These are phyloP conservation scores for Microplitis mediator DNA, from an alignment of 1,140 invertebrate species.

Conservation along the genomic window DNA sequence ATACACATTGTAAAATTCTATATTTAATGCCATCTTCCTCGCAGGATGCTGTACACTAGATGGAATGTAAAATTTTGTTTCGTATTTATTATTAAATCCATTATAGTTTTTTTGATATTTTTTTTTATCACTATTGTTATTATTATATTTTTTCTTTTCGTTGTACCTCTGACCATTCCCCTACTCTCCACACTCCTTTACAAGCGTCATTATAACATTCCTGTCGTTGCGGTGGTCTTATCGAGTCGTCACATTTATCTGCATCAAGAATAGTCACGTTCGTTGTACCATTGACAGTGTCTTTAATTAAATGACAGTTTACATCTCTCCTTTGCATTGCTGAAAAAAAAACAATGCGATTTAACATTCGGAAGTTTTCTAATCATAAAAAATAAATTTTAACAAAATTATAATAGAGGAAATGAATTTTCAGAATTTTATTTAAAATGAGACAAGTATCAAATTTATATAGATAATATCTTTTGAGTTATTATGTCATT, in stretches of 20 bases:
- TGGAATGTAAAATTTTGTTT: conserved; percentile 5
- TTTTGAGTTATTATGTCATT: too few species aligned
- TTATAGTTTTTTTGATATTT: not conserved
- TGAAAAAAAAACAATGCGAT: conserved; percentile 41
- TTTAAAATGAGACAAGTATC: too few species aligned
- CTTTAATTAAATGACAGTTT: conserved; percentile 64
- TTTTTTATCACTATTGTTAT: not conserved
- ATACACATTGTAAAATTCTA: conserved; percentile 85
- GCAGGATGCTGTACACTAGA: conserved; percentile 80
- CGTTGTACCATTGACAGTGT: conserved; percentile 53
- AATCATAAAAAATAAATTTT: too few species aligned
- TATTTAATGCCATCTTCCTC: conserved; percentile 78
- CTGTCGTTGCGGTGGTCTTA: conserved; percentile 72
- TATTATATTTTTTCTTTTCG: not conserved
- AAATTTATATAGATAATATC: too few species aligned
- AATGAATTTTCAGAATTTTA: too few species aligned
- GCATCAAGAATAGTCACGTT: conserved; percentile 69
- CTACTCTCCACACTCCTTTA: conserved; percentile 82
- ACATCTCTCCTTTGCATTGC: conserved; percentile 79
- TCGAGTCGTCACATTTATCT: conserved; percentile 69
- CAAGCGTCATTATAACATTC: conserved; percentile 82
- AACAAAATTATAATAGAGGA: too few species aligned
- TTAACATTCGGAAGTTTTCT: too few species aligned
- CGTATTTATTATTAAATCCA: not conserved
- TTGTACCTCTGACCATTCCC: conserved; percentile 84